Conservation (phyloP, 2,888 invertebrate genomes). For the Xestobium rufovillosum region DNA sequence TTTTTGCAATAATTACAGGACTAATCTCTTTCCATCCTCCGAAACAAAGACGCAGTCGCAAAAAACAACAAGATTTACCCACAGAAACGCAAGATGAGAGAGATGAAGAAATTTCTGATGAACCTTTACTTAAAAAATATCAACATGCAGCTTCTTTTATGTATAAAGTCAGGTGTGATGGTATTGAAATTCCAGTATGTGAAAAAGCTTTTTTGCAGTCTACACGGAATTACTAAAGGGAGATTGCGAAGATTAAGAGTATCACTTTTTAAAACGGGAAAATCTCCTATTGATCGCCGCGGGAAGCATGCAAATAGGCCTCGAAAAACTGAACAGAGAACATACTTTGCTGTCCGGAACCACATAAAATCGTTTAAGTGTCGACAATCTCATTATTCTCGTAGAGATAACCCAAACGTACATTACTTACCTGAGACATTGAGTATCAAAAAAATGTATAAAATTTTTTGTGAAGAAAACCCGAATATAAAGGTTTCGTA, state of each 20-base stretch:
- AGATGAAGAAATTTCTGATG: too few species aligned
- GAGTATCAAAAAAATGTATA: constrained; percentile 1
- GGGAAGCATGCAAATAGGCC: constrained; percentile 8
- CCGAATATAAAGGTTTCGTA: too few species aligned
- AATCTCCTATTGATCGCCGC: constrained; percentile 6
- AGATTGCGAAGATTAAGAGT: constrained; percentile 5
- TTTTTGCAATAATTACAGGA: too few species aligned
- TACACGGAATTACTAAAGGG: constrained; percentile 6
- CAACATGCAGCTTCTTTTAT: too few species aligned
- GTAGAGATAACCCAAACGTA: constrained; percentile 5
- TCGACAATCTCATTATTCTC: constrained; percentile 10
- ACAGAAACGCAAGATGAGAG: too few species aligned
- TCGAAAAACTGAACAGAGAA: neutral
- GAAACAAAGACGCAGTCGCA: too few species aligned
- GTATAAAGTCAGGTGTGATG: too few species aligned
- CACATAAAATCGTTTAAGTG: constrained; percentile 5
- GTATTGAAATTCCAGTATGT: too few species aligned
- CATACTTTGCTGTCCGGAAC: constrained; percentile 2
- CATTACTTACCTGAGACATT: constrained; percentile 6
- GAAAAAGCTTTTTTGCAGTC: constrained; percentile 6
- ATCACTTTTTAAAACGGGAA: neutral
- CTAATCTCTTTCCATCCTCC: too few species aligned
- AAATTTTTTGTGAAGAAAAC: constrained; percentile 5
- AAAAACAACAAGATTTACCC: too few species aligned
- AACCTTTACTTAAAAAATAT: too few species aligned